A percentile compares a stretch with the other conserved stretches of the same genome.
Evolutionary conservation across 2,113 vertebrate genomes (phyloP).

Genomic region (Xyrauchen texanus): DNA sequence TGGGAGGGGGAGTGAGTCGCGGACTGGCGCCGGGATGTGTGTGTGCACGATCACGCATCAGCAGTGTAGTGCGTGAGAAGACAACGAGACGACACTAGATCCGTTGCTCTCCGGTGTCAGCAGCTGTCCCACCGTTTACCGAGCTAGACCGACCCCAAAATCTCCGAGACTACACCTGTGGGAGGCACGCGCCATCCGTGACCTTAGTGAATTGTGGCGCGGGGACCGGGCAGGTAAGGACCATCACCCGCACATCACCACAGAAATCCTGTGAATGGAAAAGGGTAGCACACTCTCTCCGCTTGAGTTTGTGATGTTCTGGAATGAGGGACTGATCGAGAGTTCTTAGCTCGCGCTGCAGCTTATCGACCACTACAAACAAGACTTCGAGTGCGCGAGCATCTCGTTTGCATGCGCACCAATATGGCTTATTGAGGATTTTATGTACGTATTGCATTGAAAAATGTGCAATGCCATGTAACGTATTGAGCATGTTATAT

Average conservation of each 20-base stretch:
- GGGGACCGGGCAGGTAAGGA: constrained; percentile 18
- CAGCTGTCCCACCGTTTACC: constrained; percentile 10
- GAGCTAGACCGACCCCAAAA: background rate
- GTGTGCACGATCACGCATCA: constrained; percentile 13
- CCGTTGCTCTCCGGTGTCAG: constrained; percentile 39
- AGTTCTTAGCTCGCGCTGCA: background rate
- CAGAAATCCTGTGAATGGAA: constrained; percentile 1
- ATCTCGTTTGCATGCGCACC: background rate
- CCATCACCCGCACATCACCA: background rate
- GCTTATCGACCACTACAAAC: constrained; percentile 8
- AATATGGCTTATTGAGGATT: background rate
- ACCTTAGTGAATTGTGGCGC: background rate
- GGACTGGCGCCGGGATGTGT: constrained; percentile 54
- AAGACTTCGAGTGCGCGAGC: background rate
- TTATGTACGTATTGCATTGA: too few species aligned
- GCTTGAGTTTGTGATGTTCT: constrained; percentile 14
- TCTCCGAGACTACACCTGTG: constrained; percentile 22
- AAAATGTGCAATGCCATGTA: background rate
- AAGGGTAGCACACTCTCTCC: background rate
- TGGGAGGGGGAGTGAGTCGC: constrained; percentile 60
- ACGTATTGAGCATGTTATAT: background rate
- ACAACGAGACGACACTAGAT: constrained; percentile 62
- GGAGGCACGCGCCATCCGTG: background rate
- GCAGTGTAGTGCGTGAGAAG: constrained; percentile 74
- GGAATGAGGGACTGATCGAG: constrained; percentile 4